phyloP scores from a whole-genome alignment of 2,888 invertebrate species.

The Lydus trimaculatus region DNA sequence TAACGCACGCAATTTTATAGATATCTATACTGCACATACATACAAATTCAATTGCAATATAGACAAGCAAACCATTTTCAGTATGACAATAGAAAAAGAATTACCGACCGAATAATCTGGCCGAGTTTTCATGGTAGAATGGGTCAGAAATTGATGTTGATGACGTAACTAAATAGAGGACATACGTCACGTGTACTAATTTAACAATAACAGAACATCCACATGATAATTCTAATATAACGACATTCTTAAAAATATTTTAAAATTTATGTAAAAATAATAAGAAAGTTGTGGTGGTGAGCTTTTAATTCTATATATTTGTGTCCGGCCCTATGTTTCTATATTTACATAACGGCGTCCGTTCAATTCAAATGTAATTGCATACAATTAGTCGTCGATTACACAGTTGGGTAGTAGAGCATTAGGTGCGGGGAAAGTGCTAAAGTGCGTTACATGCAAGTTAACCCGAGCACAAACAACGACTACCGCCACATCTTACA shows the following conservation, averaged over 20 bases:
- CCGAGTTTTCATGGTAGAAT: constrained; percentile 60
- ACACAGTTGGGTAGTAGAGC: constrained; percentile 59
- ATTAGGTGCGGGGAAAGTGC: constrained; percentile 53
- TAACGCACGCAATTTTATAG: constrained; percentile 23
- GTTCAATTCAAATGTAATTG: constrained; percentile 59
- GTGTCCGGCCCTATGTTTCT: not conserved
- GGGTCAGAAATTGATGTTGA: constrained; percentile 58
- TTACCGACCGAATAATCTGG: constrained; percentile 52
- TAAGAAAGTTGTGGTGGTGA: not conserved
- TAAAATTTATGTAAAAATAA: not conserved
- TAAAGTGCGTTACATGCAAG: constrained; percentile 53
- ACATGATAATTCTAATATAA: constrained; percentile 11
- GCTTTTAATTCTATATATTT: no score
- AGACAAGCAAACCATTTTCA: constrained; percentile 28
- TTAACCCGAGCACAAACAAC: constrained; percentile 42
- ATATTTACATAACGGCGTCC: constrained; percentile 55
- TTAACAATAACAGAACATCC: constrained; percentile 31
- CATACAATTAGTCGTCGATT: constrained; percentile 59
- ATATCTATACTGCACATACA: constrained; percentile 11
- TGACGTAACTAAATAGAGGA: constrained; percentile 45
- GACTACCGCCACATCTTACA: no score
- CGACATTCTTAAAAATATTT: not conserved
- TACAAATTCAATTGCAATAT: constrained; percentile 31
- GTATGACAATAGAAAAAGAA: constrained; percentile 44
- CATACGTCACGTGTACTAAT: constrained; percentile 31